A percentile compares a stretch with the other conserved stretches of the same genome.
Evolutionary conservation across 2,888 invertebrate species (phyloP).

Genomic region (Cerastis leucographa): DNA sequence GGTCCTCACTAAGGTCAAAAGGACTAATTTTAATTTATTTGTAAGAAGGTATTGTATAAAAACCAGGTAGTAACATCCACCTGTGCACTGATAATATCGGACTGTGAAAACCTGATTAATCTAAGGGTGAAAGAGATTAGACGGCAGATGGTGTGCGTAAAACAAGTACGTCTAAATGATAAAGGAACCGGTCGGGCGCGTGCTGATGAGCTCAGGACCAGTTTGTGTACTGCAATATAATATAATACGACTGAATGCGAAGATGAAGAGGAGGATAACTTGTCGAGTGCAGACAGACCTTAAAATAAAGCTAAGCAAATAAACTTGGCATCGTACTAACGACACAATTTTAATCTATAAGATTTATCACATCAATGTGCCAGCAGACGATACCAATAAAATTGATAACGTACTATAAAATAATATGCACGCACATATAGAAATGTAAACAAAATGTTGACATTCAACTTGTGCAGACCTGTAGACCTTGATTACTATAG

Average conservation of each 20-base stretch:
- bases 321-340: constrained; percentile 28
- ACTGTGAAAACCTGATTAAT: constrained; percentile 51
- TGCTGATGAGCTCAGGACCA: constrained; percentile 56
- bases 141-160: constrained; percentile 39
- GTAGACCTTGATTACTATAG: constrained; percentile 86
- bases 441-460: constrained; percentile 87
- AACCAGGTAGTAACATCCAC: constrained; percentile 14
- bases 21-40: background rate
- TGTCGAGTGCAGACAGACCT: constrained; percentile 6
- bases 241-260: constrained; percentile 27
- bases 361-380: constrained; percentile 45
- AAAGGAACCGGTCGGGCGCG: constrained; percentile 58
- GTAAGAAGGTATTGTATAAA: constrained; percentile 4
- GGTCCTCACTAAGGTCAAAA: background rate
- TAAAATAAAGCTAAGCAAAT: constrained; percentile 17
- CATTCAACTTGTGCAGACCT: constrained; percentile 85
- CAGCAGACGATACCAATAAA: constrained; percentile 55
- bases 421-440: constrained; percentile 65
- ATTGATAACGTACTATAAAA: constrained; percentile 50
- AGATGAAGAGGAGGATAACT: constrained; percentile 21
- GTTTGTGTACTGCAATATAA: constrained; percentile 40
- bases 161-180: constrained; percentile 54
- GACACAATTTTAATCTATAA: constrained; percentile 39
- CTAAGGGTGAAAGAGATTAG: constrained; percentile 53
- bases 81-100: constrained; percentile 34